These are phyloP conservation scores for Limonius californicus DNA, from an alignment of 1,140 invertebrate species.

Conservation along the genomic window DNA sequence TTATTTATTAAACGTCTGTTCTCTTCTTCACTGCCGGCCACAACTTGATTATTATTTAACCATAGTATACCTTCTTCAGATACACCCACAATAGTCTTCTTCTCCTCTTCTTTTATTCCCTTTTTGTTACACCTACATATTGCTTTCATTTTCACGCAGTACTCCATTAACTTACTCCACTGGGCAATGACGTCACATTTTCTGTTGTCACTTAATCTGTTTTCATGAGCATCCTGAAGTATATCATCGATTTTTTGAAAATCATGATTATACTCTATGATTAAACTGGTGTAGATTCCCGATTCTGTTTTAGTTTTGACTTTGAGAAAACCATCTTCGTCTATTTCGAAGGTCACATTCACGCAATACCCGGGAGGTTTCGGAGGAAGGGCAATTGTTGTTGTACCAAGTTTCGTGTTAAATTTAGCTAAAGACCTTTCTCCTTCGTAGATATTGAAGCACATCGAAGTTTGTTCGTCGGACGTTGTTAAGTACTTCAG, in stretches of 20 bases:
- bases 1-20: background rate
- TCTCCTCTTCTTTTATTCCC: background rate
- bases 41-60: background rate
- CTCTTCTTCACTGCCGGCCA: background rate
- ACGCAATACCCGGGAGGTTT: background rate
- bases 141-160: conserved; percentile 1
- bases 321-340: background rate
- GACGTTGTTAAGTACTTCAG: background rate
- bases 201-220: background rate
- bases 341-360: background rate
- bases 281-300: background rate
- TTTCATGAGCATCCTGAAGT: background rate
- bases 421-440: background rate
- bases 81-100: background rate
- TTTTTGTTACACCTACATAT: background rate
- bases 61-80: background rate
- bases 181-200: background rate
- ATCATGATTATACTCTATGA: background rate
- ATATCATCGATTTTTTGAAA: background rate
- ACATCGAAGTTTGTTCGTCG: background rate
- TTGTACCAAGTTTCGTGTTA: background rate
- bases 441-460: background rate
- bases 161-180: background rate
- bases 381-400: background rate
- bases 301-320: background rate